These are phyloP conservation scores for Circaetus gallicus DNA, from an alignment of 2,113 vertebrate species.

Conservation along the genomic window DNA sequence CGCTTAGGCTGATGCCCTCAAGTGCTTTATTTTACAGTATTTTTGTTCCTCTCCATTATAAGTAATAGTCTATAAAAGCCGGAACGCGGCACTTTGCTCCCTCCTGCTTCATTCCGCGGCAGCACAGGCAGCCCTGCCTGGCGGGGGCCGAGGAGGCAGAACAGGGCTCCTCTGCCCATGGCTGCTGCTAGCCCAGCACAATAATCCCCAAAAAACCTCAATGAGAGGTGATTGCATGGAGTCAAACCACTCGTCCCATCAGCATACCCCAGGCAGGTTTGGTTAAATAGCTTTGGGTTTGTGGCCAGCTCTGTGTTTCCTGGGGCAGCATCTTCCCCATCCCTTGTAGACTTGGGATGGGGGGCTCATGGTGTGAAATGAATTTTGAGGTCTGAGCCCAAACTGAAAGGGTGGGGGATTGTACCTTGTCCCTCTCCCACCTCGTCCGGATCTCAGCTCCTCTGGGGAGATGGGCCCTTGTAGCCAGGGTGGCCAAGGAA, in stretches of 20 bases:
- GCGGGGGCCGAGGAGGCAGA: neutral
- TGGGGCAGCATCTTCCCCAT: neutral
- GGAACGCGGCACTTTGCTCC: neutral
- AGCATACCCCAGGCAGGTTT: rapidly evolving
- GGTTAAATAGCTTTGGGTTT: neutral
- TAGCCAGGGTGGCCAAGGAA: neutral
- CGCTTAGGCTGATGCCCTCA: neutral
- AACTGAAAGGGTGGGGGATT: neutral
- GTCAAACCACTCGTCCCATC: neutral
- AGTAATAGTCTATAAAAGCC: neutral
- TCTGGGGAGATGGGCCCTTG: rapidly evolving
- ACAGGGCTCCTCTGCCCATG: neutral
- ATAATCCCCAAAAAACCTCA: neutral
- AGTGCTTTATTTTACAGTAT: constrained; percentile 37
- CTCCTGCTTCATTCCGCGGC: neutral
- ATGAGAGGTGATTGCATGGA: rapidly evolving
- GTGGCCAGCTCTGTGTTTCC: neutral
- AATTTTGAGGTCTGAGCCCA: neutral
- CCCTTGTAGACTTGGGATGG: neutral
- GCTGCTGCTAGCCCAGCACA: neutral
- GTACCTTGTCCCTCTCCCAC: neutral
- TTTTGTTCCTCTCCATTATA: constrained; percentile 35
- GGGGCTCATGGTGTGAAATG: neutral
- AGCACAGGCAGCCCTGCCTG: neutral
- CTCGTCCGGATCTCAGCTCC: neutral